Base-by-base conservation (phyloP, 2,113 vertebrate species). In the Sapajus apella region DNA sequence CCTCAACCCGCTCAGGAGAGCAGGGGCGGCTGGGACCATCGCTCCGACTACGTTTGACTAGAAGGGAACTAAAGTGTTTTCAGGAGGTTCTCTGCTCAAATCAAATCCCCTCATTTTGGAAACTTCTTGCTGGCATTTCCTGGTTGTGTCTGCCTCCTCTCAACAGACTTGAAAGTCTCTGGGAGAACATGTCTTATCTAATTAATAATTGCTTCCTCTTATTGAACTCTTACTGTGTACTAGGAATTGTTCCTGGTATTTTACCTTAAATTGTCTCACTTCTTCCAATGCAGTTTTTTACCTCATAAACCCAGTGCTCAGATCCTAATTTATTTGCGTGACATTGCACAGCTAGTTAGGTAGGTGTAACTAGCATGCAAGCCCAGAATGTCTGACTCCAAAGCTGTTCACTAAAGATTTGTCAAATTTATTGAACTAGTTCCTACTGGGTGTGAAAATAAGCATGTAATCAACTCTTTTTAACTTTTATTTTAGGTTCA, bases 81-180 rank as follows among this genome's bases (percentile, higher is more conserved):
- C 11, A 80, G 66, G 58, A 79, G 82, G 30, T 83, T 86, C 56
- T 77, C 56, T 37, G 45, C 50, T 76, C 45, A n/a, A 23, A 52
- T 86, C 73, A 55, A 25, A 91, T 61, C 66, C 73, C 87, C 77
- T 82, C 45, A 32, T 68, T 91, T 88, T 94, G 88, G 17, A 96
- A 90, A 92, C 20, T 55, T 96, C 58, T 87, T 43, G n/a, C n/a
- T 87, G 94, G 80, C 3, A 47, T 87, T 90, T 95, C 64, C 81
- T 77, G 56, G 45, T 61, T 79, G 40, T 58, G 12, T 82, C 40
- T 93, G 58, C 58, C 27, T 86, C 64, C 23, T 92, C 55, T 88
- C 55, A 32, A 21, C 58, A 56, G 76, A 55, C 8, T 70, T 66
- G 16, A 86, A 93, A 30, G 27, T 47, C 52, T 43, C 58, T 73